Conservation (phyloP, 1,140 invertebrate genomes). For the Formica selysi region DNA sequence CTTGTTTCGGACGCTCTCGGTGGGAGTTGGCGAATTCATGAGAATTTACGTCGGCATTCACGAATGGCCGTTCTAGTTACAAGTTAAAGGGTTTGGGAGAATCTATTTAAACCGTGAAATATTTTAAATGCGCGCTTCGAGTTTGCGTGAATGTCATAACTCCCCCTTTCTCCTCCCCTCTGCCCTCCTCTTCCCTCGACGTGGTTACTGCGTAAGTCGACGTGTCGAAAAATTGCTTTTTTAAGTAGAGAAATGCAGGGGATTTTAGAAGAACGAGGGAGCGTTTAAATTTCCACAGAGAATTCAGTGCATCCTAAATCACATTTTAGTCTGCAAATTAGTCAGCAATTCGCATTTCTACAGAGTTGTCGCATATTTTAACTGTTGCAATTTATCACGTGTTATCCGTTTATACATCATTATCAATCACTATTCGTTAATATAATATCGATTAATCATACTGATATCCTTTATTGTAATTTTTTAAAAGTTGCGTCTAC, state of each 20-base stretch:
- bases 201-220: conserved; percentile 35
- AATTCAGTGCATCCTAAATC: conserved; percentile 25
- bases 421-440: background rate
- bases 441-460: background rate
- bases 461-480: background rate
- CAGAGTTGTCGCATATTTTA: background rate
- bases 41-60: conserved; percentile 44
- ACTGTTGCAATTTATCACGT: background rate
- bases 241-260: conserved; percentile 30
- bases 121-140: conserved; percentile 51
- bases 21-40: conserved; percentile 49
- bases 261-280: conserved; percentile 12
- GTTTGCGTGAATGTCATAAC: conserved; percentile 45
- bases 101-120: conserved; percentile 53
- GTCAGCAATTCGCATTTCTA: conserved; percentile 1
- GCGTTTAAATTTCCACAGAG: conserved; percentile 26
- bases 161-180: background rate
- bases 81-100: conserved; percentile 39
- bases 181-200: background rate
- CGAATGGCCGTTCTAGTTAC: conserved; percentile 28
- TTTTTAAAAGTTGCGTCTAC: background rate
- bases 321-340: conserved; percentile 9
- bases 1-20: conserved; percentile 42
- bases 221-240: conserved; percentile 57
- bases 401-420: background rate